Evolutionary conservation across 1,140 invertebrate species (phyloP).

Genomic region (Papilio helenus): DNA sequence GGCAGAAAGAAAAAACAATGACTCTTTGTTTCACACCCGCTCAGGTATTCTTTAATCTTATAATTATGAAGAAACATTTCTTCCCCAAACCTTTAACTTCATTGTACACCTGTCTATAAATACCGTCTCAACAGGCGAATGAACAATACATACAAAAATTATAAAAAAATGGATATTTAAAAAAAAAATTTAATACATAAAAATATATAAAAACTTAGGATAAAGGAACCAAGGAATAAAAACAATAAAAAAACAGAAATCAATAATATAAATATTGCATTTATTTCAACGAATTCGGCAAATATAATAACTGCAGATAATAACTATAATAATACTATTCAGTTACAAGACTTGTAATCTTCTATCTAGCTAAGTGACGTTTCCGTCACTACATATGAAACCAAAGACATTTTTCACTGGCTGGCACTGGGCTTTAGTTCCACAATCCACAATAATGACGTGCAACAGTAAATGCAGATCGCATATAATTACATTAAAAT

Average conservation of each 20-base stretch:
- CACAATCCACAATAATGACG: slow-evolving; percentile 68
- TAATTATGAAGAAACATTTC: slow-evolving; percentile 38
- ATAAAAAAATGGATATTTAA: slow-evolving; percentile 32
- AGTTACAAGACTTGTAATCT: slow-evolving; percentile 72
- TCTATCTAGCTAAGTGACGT: slow-evolving; percentile 56
- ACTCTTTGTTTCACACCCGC: slow-evolving; percentile 61
- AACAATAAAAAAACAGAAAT: slow-evolving; percentile 79
- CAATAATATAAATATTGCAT: slow-evolving; percentile 83
- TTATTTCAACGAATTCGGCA: slow-evolving; percentile 82
- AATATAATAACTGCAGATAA: slow-evolving; percentile 82
- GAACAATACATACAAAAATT: slow-evolving; percentile 47
- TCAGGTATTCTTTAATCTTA: slow-evolving; percentile 54
- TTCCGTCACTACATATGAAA: slow-evolving; percentile 50
- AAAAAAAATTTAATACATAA: slow-evolving; percentile 26
- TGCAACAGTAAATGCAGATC: slow-evolving; percentile 81
- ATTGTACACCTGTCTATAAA: slow-evolving; percentile 60
- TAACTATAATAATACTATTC: slow-evolving; percentile 82
- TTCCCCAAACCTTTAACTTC: slow-evolving; percentile 46
- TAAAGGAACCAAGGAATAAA: slow-evolving; percentile 77
- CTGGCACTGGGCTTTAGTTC: slow-evolving; percentile 74
- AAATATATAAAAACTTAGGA: slow-evolving; percentile 65
- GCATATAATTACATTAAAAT: slow-evolving; percentile 75
- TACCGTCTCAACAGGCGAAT: slow-evolving; percentile 60
- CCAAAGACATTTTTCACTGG: slow-evolving; percentile 70
- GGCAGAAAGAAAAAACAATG: slow-evolving; percentile 49